phyloP scores from a whole-genome alignment of 2,113 vertebrate genomes.

The Anhinga rufa region DNA sequence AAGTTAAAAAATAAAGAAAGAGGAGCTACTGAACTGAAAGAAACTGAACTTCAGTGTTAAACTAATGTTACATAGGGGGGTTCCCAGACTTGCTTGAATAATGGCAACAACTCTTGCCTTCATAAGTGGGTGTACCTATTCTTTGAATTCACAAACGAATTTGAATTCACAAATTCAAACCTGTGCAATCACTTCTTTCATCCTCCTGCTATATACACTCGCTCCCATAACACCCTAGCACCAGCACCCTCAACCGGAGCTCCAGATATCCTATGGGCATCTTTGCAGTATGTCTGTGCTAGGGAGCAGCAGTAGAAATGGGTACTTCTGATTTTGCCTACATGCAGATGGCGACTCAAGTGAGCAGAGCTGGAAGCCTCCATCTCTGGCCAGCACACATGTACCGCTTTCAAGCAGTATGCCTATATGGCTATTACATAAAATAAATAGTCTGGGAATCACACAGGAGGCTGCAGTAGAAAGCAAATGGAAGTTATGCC shows the following conservation, averaged over 20 bases:
- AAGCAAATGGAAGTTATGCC: not conserved
- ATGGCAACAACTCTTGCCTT: not conserved
- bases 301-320: not conserved
- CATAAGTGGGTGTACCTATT: not conserved
- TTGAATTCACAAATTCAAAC: not conserved
- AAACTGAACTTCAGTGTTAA: not conserved
- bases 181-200: not conserved
- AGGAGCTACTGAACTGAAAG: not conserved
- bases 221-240: not conserved
- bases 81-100: not conserved
- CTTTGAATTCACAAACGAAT: not conserved
- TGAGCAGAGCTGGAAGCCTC: not conserved
- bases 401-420: not conserved
- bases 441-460: not conserved
- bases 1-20: not conserved
- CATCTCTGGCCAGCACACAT: not conserved
- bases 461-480: not conserved
- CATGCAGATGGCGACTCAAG: fast-evolving
- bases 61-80: not conserved
- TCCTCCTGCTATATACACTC: not conserved
- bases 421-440: not conserved
- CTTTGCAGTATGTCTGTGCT: not conserved
- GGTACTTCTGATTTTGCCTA: not conserved
- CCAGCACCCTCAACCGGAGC: not conserved
- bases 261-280: not conserved